phyloP scores from a whole-genome alignment of 2,113 vertebrate species.

The Grus americana region DNA sequence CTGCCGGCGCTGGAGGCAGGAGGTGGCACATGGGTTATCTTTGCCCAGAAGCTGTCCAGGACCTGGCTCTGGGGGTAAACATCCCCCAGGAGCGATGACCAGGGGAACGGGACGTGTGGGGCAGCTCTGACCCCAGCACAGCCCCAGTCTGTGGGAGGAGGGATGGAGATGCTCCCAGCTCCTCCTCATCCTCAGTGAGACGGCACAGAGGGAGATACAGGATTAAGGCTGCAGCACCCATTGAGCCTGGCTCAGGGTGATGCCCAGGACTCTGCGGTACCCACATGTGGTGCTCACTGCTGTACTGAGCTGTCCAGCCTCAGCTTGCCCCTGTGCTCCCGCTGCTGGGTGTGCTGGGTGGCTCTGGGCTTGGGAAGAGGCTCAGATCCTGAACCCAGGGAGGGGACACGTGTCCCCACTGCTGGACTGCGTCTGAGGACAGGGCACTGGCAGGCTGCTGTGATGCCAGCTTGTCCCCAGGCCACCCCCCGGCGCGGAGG shows the following conservation, averaged over 20 bases:
- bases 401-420: neutral
- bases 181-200: neutral
- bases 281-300: neutral
- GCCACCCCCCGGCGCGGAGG: accelerated
- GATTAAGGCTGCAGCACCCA: neutral
- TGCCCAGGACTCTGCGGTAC: neutral
- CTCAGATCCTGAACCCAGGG: neutral
- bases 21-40: neutral
- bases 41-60: neutral
- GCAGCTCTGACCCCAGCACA: neutral
- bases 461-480: neutral
- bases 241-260: accelerated
- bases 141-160: neutral
- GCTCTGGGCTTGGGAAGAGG: neutral
- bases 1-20: neutral
- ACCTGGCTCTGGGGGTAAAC: neutral
- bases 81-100: accelerated
- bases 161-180: neutral
- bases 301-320: neutral
- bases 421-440: neutral
- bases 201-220: neutral
- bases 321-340: neutral
- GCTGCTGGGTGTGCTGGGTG: neutral
- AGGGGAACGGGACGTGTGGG: accelerated
- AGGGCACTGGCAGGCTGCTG: neutral